These are phyloP conservation scores for Oryzias sinensis DNA, from an alignment of 2,797 vertebrate species.

Conservation along the genomic window DNA sequence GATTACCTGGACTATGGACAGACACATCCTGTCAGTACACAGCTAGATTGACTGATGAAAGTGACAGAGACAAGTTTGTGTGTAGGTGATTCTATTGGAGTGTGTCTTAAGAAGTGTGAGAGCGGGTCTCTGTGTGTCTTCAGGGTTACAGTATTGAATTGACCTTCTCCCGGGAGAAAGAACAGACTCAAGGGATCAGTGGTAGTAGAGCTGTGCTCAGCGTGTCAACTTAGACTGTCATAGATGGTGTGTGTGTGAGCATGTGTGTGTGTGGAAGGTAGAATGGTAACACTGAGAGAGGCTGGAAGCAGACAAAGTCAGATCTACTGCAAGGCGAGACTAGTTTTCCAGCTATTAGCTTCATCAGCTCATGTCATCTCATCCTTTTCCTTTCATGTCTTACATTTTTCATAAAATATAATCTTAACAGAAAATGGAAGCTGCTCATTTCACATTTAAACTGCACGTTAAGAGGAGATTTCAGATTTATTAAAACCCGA, in stretches of 20 bases:
- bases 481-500: conserved; percentile 57
- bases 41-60: conserved; percentile 67
- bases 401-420: conserved; percentile 57
- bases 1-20: conserved; percentile 74
- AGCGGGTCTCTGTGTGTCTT: conserved; percentile 45
- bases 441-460: conserved; percentile 51
- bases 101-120: conserved; percentile 46
- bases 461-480: conserved; percentile 39
- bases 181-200: conserved; percentile 75
- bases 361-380: conserved; percentile 67
- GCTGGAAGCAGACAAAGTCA: conserved; percentile 17
- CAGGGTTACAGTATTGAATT: conserved; percentile 75
- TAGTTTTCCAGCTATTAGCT: conserved; percentile 63
- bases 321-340: conserved; percentile 51
- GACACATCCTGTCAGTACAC: conserved; percentile 69
- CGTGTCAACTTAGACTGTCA: conserved; percentile 71
- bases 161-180: conserved; percentile 71
- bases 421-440: conserved; percentile 59
- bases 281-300: background rate
- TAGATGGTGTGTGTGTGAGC: conserved; percentile 33
- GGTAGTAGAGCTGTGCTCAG: conserved; percentile 69
- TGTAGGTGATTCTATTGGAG: conserved; percentile 18
- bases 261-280: conserved; percentile 12
- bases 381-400: conserved; percentile 45
- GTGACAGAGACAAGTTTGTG: conserved; percentile 63